Evolutionary conservation across 1,140 invertebrate species (phyloP).

Genomic region (Heliconius eleuchia): DNA sequence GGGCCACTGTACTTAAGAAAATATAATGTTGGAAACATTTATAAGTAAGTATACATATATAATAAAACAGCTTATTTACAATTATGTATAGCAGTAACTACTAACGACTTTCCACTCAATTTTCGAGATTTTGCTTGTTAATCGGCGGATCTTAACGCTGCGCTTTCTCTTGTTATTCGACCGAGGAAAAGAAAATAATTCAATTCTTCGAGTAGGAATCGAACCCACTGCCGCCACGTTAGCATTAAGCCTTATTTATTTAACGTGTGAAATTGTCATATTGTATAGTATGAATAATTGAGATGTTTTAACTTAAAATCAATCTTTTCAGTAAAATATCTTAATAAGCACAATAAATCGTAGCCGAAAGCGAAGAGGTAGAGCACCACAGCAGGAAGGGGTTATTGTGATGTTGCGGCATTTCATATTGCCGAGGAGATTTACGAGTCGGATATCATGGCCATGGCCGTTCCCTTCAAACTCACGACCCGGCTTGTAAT

Average conservation of each 20-base stretch:
- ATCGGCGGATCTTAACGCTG: too few relatives aligned
- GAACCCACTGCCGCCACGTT: too few relatives aligned
- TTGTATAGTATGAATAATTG: too few relatives aligned
- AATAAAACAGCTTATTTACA: background rate
- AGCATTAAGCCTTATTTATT: too few relatives aligned
- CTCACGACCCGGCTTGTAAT: slow-evolving; percentile 10
- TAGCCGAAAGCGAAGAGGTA: slow-evolving; percentile 24
- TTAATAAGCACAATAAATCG: slow-evolving; percentile 29
- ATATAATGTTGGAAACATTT: background rate
- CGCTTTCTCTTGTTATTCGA: too few relatives aligned
- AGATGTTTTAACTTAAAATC: too few relatives aligned
- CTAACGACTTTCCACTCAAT: too few relatives aligned
- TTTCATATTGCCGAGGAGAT: slow-evolving; percentile 28
- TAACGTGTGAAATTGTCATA: too few relatives aligned
- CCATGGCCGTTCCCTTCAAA: slow-evolving; percentile 17
- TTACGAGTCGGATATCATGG: slow-evolving; percentile 26
- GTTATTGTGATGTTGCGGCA: slow-evolving; percentile 33
- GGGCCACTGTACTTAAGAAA: background rate
- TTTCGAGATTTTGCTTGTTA: too few relatives aligned
- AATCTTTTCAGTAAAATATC: background rate
- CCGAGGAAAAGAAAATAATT: too few relatives aligned
- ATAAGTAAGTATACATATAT: background rate
- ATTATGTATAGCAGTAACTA: too few relatives aligned
- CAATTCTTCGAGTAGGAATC: too few relatives aligned
- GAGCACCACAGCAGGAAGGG: slow-evolving; percentile 29